These are phyloP conservation scores for Terrapene triunguis DNA, from an alignment of 2,113 vertebrate genomes.

Conservation along the genomic window DNA sequence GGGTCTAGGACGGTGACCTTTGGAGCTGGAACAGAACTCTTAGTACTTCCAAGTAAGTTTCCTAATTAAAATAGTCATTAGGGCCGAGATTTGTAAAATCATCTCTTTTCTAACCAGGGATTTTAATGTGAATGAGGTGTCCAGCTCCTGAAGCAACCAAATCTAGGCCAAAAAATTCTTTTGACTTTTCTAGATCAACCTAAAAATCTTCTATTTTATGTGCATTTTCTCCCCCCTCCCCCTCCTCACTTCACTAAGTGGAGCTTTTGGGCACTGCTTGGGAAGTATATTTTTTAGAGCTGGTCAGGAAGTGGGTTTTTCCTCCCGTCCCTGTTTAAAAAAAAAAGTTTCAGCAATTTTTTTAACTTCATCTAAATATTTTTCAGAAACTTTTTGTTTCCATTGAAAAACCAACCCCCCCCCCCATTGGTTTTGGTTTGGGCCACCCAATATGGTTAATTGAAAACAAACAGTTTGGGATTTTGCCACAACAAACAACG, in stretches of 20 bases:
- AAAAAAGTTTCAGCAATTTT: neutral
- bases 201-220: neutral
- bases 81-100: neutral
- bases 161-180: neutral
- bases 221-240: neutral
- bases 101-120: neutral
- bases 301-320: neutral
- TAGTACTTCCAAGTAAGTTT: conserved; percentile 31
- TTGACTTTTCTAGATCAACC: neutral
- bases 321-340: neutral
- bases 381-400: neutral
- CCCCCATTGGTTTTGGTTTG: neutral
- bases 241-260: neutral
- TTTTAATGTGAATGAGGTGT: neutral
- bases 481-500: neutral
- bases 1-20: neutral
- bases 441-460: no score
- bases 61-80: neutral
- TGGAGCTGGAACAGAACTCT: conserved; percentile 36
- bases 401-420: neutral
- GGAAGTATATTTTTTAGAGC: neutral
- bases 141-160: neutral
- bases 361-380: neutral
- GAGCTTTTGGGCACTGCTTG: neutral
- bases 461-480: no score